Base-by-base conservation (phyloP, 2,888 invertebrate species). In the Lordiphosa andalusiaca region DNA sequence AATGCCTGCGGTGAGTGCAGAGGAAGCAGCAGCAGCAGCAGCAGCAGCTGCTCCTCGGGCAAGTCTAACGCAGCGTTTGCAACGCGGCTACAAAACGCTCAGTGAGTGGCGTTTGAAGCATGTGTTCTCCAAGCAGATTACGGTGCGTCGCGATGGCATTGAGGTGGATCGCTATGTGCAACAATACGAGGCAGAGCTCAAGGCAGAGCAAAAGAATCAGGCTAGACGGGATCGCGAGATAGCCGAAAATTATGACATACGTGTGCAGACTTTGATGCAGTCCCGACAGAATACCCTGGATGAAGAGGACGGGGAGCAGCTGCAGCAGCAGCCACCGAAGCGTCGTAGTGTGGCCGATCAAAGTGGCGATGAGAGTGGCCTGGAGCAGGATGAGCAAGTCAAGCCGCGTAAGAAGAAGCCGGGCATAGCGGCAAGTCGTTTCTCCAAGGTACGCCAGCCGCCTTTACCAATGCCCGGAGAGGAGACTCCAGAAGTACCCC, bases 91-190 rank as follows among this genome's bases (percentile, higher is more conserved):
- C 64, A 88, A 86, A 53, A 87, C 87, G 36, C 59, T 88, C 2
- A 81, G 85, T n/a, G 88, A 88, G 21, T 83, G 89, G 53, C 84
- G 87, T 16, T 54, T 89, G 6, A 89, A 87, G 57, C 80, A 87
- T 69, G 69, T 89, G 41, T 86, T 89, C 33, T 80, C 82, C 23
- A 88, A 82, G 62, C 87, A 88, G 52, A 88, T 87, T 2, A 73
- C 84, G 0, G 72, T 89, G 0, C 82, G 84, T 1, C 74, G 69
- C 23, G 89, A 89, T n/a, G 71, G 62, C 53, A 89, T 89, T 33
- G 77, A 86, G 38, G 84, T 89, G 25, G 81, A 84, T 10, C 80
- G 83, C 21, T 89, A 89, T 58, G 85, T 87, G 33, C 60, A 82
- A 6, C 86, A 85, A 12, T 88, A 85, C 6, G 81, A 88, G 53